Evolutionary conservation across 2,797 vertebrate species (phyloP), one percentile per base, ranked within the genome.

Genomic region (Lates japonicus): DNA sequence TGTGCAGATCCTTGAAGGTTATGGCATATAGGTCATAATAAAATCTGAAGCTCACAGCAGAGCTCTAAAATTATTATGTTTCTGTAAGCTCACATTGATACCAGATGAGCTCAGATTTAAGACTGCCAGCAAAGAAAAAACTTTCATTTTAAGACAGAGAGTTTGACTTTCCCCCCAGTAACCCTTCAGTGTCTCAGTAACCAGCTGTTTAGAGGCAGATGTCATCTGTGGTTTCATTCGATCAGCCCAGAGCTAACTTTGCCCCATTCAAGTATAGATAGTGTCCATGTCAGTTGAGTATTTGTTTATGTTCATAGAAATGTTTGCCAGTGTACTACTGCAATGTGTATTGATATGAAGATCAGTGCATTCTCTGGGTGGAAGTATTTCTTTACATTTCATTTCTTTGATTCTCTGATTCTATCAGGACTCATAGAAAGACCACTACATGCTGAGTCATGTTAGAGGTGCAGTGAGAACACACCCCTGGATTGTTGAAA

Each of bases 181-280:
- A 69, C 51, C 17, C 49, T 22, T 66, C n/a, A 75, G 8, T 46
- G 58, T 76, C 60, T 46, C 46, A 51, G 72, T 44, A 61, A 60
- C 42, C 70, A 76, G 72, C 55, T 70, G 63, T 41, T 52, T 37
- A 37, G 31, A 37, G 51, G 57, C 75, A 84, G 72, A 74, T 61
- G 60, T 58, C 19, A 39, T 39, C 46, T 49, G 52, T 48, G 14
- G 25, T 57, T 33, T 52, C 7, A 55, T 60, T 14, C 13, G 14
- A 17, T 25, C 39, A 55, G 29, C 29, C 39, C 33, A 35, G 49
- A 31, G n/a, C 33, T 29, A 31, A 39, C 39, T 12, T 54, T 70
- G 16, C 4, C 22, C 17, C 11, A 46, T 49, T 68, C 16, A 68
- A 33, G 55, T 55, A 22, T 33, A 3, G 33, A 20, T 25, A 3